Evolutionary conservation across 2,888 invertebrate species (phyloP).

Genomic region (Dugesia japonica): DNA sequence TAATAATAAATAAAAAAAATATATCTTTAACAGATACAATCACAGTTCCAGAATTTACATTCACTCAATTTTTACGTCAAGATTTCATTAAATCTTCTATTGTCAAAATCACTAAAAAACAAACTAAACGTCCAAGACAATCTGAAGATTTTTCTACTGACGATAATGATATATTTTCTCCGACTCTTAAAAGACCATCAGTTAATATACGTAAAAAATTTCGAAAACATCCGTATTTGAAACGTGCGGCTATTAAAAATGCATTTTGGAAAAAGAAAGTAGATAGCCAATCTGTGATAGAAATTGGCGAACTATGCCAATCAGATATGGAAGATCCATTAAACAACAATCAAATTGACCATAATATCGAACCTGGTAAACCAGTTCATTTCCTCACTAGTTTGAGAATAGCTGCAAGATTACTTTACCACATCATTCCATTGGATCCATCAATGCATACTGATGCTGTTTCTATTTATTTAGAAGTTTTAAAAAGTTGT

Average conservation of each 20-base stretch:
- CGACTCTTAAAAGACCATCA: neutral
- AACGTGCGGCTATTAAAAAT: neutral
- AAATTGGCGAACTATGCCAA: neutral
- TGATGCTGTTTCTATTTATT: neutral
- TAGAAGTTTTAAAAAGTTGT: neutral
- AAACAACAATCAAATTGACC: neutral
- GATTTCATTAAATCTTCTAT: neutral
- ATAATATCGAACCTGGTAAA: neutral
- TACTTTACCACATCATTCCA: neutral
- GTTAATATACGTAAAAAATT: neutral
- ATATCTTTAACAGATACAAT: neutral
- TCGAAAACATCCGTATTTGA: neutral
- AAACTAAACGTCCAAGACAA: neutral
- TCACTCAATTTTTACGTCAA: neutral
- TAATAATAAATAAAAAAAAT: neutral
- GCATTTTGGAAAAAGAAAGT: too few species aligned
- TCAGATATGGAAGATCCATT: neutral
- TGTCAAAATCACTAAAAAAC: neutral
- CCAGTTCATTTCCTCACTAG: neutral
- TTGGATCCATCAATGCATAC: slow-evolving; percentile 11
- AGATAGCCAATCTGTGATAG: neutral
- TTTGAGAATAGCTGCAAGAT: neutral
- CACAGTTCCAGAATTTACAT: neutral
- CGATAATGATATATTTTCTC: too few species aligned
- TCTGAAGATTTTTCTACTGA: too few species aligned